phyloP scores from a whole-genome alignment of 2,888 invertebrate genomes.

The Dicycla oo region DNA sequence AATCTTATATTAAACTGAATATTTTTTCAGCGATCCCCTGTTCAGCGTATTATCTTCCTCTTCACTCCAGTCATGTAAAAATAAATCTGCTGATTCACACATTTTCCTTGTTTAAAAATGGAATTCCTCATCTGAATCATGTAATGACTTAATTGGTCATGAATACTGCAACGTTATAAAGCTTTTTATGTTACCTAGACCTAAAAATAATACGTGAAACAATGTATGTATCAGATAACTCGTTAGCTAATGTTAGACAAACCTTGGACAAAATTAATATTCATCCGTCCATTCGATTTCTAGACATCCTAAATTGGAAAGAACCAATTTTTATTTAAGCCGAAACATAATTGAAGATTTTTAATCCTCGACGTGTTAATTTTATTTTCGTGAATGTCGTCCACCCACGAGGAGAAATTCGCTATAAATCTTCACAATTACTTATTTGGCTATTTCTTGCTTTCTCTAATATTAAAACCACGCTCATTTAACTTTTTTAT shows the following conservation, averaged over 20 bases:
- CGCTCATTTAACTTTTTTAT: conserved; percentile 50
- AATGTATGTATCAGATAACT: conserved; percentile 19
- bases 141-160: conserved; percentile 43
- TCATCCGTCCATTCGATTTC: conserved; percentile 6
- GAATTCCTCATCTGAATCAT: conserved; percentile 61
- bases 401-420: conserved; percentile 56
- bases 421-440: conserved; percentile 50
- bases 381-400: conserved; percentile 37
- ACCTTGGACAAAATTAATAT: conserved; percentile 30
- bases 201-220: conserved; percentile 40
- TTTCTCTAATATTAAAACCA: conserved; percentile 60
- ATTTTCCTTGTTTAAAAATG: conserved; percentile 65
- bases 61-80: conserved; percentile 60
- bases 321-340: not conserved
- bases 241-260: conserved; percentile 23
- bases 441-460: conserved; percentile 51
- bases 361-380: conserved; percentile 1
- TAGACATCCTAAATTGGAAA: not conserved
- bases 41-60: conserved; percentile 43
- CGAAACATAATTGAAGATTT: not conserved
- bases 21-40: conserved; percentile 37
- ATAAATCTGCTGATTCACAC: conserved; percentile 59
- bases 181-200: conserved; percentile 54
- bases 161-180: conserved; percentile 31
- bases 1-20: conserved; percentile 15